A percentile compares a stretch with the other conserved stretches of the same genome.
Evolutionary conservation across 2,888 invertebrate species (phyloP).

Genomic region (Fragum fragum): DNA sequence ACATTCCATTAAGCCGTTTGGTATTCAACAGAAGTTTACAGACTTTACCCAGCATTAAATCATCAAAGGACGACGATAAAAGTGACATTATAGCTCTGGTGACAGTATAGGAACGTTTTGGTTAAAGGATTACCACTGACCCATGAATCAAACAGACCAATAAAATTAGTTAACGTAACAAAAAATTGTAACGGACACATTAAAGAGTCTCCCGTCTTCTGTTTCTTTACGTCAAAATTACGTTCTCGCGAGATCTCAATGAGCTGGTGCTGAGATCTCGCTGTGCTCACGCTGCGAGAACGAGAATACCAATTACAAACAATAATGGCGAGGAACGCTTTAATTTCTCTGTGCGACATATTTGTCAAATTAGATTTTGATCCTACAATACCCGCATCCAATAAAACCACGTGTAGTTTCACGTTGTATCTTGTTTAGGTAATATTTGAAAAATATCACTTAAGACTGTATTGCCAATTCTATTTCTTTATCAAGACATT

Average conservation of each 20-base stretch:
- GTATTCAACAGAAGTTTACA: not conserved
- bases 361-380: not conserved
- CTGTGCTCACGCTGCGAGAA: constrained; percentile 13
- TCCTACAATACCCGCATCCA: not conserved
- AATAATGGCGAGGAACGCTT: constrained; percentile 23
- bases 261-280: constrained; percentile 9
- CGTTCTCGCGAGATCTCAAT: constrained; percentile 35
- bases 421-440: no score
- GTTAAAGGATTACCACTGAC: constrained; percentile 7
- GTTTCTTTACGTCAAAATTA: constrained; percentile 31
- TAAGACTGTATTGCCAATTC: no score
- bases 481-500: no score
- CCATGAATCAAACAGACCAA: constrained; percentile 16
- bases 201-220: constrained; percentile 34
- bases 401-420: not conserved
- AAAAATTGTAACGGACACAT: constrained; percentile 37
- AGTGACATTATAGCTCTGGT: constrained; percentile 1
- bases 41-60: not conserved
- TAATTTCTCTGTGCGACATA: constrained; percentile 10
- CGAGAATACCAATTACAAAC: constrained; percentile 32
- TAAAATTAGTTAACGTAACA: constrained; percentile 17
- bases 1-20: no score
- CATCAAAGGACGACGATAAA: constrained; percentile 8
- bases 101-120: not conserved
- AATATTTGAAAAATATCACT: no score